These are phyloP conservation scores for Pachyrhynchus sulphureomaculatus DNA, from an alignment of 1,140 invertebrate species.

Conservation along the genomic window DNA sequence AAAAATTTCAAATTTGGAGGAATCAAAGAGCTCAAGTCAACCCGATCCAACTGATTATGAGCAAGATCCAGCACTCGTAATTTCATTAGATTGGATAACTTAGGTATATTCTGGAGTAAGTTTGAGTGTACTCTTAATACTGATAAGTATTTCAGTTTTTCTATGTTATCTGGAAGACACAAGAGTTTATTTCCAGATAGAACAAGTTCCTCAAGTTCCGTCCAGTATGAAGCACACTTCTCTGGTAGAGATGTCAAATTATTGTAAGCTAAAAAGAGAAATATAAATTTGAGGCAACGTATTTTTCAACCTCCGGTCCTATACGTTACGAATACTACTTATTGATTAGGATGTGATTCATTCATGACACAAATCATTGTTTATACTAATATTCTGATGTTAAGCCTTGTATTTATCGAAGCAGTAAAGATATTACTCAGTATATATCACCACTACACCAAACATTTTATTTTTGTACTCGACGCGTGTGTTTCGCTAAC, in stretches of 20 bases:
- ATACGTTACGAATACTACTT: no score
- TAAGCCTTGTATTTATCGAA: no score
- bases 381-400: no score
- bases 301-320: no score
- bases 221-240: conserved; percentile 72
- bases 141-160: conserved; percentile 67
- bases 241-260: conserved; percentile 72
- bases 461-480: no score
- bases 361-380: no score
- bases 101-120: conserved; percentile 70
- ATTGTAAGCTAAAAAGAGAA: conserved; percentile 66
- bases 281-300: not conserved
- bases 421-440: no score
- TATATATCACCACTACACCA: no score
- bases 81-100: conserved; percentile 69
- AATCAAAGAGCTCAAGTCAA: conserved; percentile 73
- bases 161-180: conserved; percentile 74
- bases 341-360: no score
- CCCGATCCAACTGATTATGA: conserved; percentile 77
- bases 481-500: no score
- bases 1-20: conserved; percentile 80
- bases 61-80: conserved; percentile 81
- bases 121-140: conserved; percentile 82
- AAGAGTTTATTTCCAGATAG: conserved; percentile 79
- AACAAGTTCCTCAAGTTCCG: conserved; percentile 77